Conservation (phyloP, 37 sponge, comb jelly and placozoan genomes). For the Tethya wilhelma region DNA sequence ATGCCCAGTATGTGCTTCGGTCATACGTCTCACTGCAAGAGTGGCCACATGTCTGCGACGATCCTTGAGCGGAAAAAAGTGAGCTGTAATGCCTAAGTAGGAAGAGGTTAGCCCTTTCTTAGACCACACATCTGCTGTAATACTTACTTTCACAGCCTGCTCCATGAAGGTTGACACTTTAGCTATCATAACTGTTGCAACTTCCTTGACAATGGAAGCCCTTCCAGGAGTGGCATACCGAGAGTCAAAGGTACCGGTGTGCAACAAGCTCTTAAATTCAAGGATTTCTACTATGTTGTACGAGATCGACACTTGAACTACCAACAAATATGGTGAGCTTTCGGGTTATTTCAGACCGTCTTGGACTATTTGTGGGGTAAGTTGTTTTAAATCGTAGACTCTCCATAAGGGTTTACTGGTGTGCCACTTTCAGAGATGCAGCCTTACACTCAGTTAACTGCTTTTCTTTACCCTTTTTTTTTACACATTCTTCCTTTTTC, state of each 20-base stretch:
- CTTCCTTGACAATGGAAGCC: too few relatives aligned
- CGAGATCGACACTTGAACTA: too few relatives aligned
- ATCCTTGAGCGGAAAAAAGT: constrained; percentile 4
- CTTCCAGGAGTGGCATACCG: too few relatives aligned
- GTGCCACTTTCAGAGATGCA: too few relatives aligned
- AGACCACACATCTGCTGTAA: constrained; percentile 33
- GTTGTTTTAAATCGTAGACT: too few relatives aligned
- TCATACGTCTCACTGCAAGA: constrained; percentile 17
- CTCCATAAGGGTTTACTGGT: too few relatives aligned
- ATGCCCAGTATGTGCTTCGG: constrained; percentile 9
- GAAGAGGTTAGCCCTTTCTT: constrained; percentile 40
- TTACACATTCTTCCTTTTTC: too few relatives aligned
- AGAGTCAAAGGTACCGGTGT: not conserved
- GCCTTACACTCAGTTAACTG: too few relatives aligned
- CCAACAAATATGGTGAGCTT: too few relatives aligned
- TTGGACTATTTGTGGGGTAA: too few relatives aligned
- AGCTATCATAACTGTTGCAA: not conserved
- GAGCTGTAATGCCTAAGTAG: constrained; percentile 32
- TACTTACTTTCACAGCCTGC: constrained; percentile 1
- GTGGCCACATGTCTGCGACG: not conserved
- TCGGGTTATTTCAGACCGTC: too few relatives aligned
- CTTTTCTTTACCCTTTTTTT: too few relatives aligned
- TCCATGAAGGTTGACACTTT: constrained; percentile 1
- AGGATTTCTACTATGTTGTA: not conserved
- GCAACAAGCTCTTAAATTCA: not conserved